Evolutionary conservation across 92 coral and sea anemone genomes (phyloP).

Genomic region (Palythoa heliodiscus): DNA sequence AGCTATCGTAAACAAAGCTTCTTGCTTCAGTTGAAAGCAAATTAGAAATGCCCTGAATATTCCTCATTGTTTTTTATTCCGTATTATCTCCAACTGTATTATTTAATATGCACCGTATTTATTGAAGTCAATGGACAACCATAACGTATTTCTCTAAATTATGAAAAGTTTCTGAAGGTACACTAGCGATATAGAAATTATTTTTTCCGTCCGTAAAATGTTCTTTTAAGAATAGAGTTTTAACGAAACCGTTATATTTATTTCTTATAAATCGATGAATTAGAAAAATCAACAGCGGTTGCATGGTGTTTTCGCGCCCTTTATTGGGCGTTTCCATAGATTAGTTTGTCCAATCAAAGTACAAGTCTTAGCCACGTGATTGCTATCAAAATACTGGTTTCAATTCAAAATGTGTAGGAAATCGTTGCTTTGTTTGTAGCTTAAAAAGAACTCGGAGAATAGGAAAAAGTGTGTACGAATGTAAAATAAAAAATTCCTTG

Average conservation of each 20-base stretch:
- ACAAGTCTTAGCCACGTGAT: slow-evolving; percentile 7
- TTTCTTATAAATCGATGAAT: background rate
- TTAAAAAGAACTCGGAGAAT: background rate
- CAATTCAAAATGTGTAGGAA: background rate
- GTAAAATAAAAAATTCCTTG: background rate
- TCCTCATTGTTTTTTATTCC: background rate
- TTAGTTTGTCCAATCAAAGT: slow-evolving; percentile 1
- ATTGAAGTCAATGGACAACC: background rate
- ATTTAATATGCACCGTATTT: slow-evolving; percentile 6
- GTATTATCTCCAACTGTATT: background rate
- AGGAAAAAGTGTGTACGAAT: background rate
- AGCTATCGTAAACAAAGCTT: slow-evolving; percentile 1
- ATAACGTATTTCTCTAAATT: background rate
- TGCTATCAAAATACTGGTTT: background rate
- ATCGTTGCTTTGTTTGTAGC: background rate
- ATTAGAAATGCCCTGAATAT: background rate
- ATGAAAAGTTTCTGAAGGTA: background rate
- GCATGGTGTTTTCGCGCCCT: slow-evolving; percentile 31
- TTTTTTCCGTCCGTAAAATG: background rate
- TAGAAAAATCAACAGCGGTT: background rate
- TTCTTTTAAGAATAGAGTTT: background rate
- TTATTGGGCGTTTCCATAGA: background rate
- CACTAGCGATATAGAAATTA: background rate
- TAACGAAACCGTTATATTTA: background rate
- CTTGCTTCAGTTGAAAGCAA: background rate